phyloP scores from a whole-genome alignment of 1,140 invertebrate species.

The Conus betulinus region DNA sequence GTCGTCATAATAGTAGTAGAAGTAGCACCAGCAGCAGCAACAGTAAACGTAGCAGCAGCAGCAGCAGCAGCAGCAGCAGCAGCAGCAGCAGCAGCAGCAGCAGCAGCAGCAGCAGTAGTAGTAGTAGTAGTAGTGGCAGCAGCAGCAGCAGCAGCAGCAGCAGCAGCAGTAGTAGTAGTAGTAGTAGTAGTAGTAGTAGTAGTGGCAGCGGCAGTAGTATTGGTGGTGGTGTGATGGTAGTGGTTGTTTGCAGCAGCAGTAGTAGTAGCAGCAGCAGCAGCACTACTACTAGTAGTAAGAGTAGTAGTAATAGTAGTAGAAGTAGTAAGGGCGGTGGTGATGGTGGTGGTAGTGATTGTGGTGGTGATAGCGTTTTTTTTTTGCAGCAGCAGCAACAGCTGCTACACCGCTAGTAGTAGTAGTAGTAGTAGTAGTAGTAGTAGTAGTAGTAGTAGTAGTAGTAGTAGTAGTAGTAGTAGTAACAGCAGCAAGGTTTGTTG shows the following conservation, averaged over 20 bases:
- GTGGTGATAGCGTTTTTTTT: no score
- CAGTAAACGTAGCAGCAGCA: background rate
- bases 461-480: constrained; percentile 27
- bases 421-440: constrained; percentile 27
- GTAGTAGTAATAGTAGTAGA: background rate
- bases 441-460: constrained; percentile 27
- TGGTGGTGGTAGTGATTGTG: no score
- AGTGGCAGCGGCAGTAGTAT: background rate
- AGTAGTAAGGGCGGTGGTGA: background rate
- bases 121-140: background rate
- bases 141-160: background rate
- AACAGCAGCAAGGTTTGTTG: no score
- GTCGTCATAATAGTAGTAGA: background rate
- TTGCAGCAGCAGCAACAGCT: no score
- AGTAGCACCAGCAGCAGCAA: background rate
- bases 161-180: background rate
- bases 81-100: background rate
- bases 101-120: background rate
- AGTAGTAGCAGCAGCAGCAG: background rate
- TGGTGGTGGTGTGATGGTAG: no score
- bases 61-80: background rate
- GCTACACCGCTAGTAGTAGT: background rate
- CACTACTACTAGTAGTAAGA: background rate
- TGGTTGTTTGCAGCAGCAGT: background rate
- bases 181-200: background rate